Percentiles rank a stretch among this genome's conserved stretches.
Conservation (phyloP, 2,113 vertebrate genomes). For the Stegastes partitus region DNA sequence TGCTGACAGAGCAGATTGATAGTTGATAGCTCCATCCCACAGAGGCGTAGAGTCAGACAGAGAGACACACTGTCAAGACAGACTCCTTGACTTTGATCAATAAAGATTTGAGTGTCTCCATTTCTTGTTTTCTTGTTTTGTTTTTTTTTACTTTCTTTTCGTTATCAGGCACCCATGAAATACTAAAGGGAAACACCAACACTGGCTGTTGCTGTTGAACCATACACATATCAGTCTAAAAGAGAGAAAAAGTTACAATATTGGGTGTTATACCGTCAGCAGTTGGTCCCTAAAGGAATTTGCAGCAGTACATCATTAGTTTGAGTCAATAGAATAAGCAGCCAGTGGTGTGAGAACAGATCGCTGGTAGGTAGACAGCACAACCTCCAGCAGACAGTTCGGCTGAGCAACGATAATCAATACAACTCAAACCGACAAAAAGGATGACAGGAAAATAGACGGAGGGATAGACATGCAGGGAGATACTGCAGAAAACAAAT, state of each 20-base stretch:
- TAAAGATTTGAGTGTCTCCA: constrained; percentile 39
- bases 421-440: constrained; percentile 30
- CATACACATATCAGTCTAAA: constrained; percentile 2
- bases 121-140: not conserved
- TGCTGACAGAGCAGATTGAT: constrained; percentile 61
- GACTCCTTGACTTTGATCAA: constrained; percentile 56
- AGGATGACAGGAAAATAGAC: constrained; percentile 19
- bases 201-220: not conserved
- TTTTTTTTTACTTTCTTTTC: no score
- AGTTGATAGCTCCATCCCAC: constrained; percentile 34
- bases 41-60: constrained; percentile 9
- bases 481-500: not conserved
- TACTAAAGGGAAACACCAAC: not conserved
- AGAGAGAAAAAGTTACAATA: constrained; percentile 11
- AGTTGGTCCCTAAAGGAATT: constrained; percentile 13
- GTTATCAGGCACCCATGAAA: constrained; percentile 29
- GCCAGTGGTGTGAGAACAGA: constrained; percentile 17
- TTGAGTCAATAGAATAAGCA: constrained; percentile 17
- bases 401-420: constrained; percentile 31
- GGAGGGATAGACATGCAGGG: not conserved
- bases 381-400: constrained; percentile 21
- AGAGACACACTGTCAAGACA: constrained; percentile 40
- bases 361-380: constrained; percentile 20
- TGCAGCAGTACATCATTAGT: constrained; percentile 15
- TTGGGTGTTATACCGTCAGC: not conserved